These are phyloP conservation scores for Aegotheles bennettii DNA, from an alignment of 2,113 vertebrate genomes.

Conservation along the genomic window DNA sequence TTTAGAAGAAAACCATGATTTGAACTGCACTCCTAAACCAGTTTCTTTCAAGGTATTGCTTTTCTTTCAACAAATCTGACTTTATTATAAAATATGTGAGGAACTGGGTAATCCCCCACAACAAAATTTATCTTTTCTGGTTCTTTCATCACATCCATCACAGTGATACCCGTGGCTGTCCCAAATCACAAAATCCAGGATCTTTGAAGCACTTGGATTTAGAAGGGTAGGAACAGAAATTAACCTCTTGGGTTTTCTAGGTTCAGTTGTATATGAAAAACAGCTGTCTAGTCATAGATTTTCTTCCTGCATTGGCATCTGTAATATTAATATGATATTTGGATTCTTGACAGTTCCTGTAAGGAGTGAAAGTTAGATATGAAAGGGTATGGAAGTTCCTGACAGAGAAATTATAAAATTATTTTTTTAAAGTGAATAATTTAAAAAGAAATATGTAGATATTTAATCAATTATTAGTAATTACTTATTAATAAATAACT, in stretches of 20 bases:
- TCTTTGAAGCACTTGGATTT: background rate
- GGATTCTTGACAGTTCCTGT: background rate
- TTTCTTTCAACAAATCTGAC: background rate
- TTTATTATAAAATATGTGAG: background rate
- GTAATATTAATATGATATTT: background rate
- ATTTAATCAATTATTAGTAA: background rate
- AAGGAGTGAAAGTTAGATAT: background rate
- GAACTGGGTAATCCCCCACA: background rate
- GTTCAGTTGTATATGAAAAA: background rate
- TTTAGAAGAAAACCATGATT: background rate
- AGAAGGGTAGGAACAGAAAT: background rate
- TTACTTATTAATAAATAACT: background rate
- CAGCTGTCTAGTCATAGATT: background rate
- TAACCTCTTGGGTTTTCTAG: background rate
- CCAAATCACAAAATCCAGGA: background rate
- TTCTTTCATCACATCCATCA: background rate
- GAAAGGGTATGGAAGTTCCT: background rate
- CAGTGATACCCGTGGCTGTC: background rate
- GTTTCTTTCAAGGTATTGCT: background rate
- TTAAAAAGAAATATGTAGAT: background rate
- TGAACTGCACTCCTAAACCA: background rate
- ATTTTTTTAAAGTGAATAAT: accelerated
- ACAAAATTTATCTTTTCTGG: background rate
- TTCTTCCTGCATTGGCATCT: background rate
- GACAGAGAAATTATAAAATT: accelerated